Percentiles rank a stretch among this genome's conserved stretches.
These are phyloP conservation scores for Carassius auratus DNA, from an alignment of 2,113 vertebrate genomes.

Conservation along the genomic window DNA sequence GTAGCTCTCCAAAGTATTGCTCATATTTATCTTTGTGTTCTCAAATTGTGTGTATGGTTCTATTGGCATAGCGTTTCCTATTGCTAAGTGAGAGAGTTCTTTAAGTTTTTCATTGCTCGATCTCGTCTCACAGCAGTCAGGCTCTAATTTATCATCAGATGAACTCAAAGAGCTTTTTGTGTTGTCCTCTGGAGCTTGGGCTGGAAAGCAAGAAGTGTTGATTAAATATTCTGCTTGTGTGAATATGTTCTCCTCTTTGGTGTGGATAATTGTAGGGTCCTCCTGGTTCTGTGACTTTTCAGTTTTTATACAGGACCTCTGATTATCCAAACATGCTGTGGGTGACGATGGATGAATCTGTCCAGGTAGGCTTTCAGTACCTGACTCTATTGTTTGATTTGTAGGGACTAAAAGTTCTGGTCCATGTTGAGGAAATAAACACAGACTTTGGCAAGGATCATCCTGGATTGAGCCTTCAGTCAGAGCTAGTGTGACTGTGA, in stretches of 20 bases:
- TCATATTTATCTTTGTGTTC: neutral
- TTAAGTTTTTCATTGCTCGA: neutral
- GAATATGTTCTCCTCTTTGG: neutral
- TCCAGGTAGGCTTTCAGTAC: neutral
- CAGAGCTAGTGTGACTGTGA: neutral
- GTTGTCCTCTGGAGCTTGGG: neutral
- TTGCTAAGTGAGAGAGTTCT: neutral
- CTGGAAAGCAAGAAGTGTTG: neutral
- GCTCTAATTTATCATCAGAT: neutral
- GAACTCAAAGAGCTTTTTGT: neutral
- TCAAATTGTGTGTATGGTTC: neutral
- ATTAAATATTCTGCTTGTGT: neutral
- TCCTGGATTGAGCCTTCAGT: neutral
- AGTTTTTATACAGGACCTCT: neutral
- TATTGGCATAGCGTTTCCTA: neutral
- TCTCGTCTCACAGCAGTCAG: neutral
- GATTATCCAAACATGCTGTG: neutral
- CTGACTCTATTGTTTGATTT: neutral
- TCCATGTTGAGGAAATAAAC: neutral
- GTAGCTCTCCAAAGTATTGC: neutral
- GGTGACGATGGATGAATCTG: neutral
- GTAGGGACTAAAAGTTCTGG: neutral
- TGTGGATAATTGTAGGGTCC: neutral
- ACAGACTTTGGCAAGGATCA: neutral
- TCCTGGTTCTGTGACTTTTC: conserved; percentile 18